Evolutionary conservation across 1,140 invertebrate genomes (phyloP), one percentile per base, ranked within the genome.

Genomic region (Wiebesia pumilae): DNA sequence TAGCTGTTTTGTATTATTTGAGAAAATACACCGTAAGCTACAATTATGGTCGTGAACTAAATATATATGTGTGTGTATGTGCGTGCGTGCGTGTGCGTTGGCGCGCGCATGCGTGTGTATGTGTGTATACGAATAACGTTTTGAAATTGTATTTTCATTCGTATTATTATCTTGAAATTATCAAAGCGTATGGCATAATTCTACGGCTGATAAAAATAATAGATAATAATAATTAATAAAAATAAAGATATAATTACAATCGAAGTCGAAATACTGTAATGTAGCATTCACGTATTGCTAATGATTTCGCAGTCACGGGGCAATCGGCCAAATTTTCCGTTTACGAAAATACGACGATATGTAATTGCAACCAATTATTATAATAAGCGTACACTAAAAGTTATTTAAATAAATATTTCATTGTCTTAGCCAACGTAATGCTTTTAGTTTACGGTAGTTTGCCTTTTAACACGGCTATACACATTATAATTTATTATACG

Each of bases 191-290:
- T 90, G 91, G 89, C 89, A 90, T 91, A 91, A 90, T 89, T 87
- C 0, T 38, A 30, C 90, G 91, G 89, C 90, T 90, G 91, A 93
- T 92, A 90, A 89, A 88, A 89, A 90, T 93, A 92, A 92, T 90
- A 89, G 89, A 87, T n/a, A n/a, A n/a, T n/a, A n/a, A n/a, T n/a
- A n/a, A n/a, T n/a, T n/a, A n/a, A n/a, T n/a, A n/a, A n/a, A n/a
- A n/a, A n/a, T n/a, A n/a, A n/a, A 85, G 90, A 89, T 88, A 91
- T 90, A 91, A 93, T 92, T 91, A 87, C 84, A 86, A 2, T 43
- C 54, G 87, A 85, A 79, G 87, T 88, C 85, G 83, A 73, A 69
- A 69, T 69, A 27, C 69, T 65, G 67, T 88, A 89, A 91, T 88
- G 90, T 62, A 12, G n/a, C 19, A 33, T 7, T 62, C 51, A 33